These are phyloP conservation scores for Zaprionus taronus DNA, from an alignment of 1,140 invertebrate species.

Conservation along the genomic window DNA sequence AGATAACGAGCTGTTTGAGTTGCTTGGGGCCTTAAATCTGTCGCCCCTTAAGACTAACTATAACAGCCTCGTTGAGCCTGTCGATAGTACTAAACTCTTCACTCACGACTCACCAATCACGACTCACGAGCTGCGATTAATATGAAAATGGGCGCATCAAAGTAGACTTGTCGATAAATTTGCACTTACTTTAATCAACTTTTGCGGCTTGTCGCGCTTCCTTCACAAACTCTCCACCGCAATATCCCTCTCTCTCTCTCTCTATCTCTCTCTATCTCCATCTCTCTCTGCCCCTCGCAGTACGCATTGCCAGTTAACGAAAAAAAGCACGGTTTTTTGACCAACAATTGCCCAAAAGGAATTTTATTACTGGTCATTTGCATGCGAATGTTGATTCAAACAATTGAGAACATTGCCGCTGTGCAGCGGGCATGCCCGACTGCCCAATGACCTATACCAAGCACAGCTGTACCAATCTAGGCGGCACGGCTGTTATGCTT, in stretches of 20 bases:
- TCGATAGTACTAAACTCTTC: not conserved
- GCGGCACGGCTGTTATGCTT: not conserved
- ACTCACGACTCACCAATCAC: not conserved
- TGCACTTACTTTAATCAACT: constrained; percentile 6
- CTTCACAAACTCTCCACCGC: not conserved
- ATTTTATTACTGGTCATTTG: constrained; percentile 8
- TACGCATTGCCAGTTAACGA: not conserved
- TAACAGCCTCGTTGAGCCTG: too few relatives aligned
- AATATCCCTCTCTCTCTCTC: not conserved
- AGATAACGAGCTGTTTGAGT: too few relatives aligned
- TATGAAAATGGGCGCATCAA: not conserved
- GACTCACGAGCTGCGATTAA: constrained; percentile 1
- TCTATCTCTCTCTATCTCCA: not conserved
- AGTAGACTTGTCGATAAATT: not conserved
- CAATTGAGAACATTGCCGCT: not conserved
- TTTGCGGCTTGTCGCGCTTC: not conserved
- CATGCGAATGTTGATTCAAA: constrained; percentile 7
- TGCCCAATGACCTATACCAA: not conserved
- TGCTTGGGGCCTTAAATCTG: not conserved
- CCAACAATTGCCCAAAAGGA: constrained; percentile 3
- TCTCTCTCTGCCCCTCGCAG: not conserved
- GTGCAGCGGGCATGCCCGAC: not conserved
- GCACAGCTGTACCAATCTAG: too few relatives aligned
- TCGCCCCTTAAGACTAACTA: not conserved
- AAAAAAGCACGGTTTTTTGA: constrained; percentile 8